These are phyloP conservation scores for Ctenosaura bakeri DNA, from an alignment of 2,797 vertebrate species.

Conservation along the genomic window DNA sequence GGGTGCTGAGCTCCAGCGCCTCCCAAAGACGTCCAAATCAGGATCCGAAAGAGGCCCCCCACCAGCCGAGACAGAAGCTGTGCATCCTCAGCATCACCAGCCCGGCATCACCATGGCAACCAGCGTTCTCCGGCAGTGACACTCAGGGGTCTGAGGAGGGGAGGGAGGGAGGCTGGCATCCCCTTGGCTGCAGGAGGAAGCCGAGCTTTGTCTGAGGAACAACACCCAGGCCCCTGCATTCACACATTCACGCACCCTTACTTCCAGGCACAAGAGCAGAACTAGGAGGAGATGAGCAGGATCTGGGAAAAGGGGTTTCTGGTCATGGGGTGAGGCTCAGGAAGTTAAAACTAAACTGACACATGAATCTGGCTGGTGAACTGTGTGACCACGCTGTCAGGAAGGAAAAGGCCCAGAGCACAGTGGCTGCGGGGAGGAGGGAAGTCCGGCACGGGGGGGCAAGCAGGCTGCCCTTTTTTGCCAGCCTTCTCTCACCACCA, in stretches of 20 bases:
- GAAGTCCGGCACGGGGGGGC: background rate
- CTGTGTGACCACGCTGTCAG: background rate
- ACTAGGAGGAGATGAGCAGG: background rate
- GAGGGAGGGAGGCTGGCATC: too few species aligned
- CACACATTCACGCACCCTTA: too few species aligned
- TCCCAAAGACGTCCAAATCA: background rate
- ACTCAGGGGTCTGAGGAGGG: background rate
- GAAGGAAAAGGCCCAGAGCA: background rate
- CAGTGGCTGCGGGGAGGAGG: background rate
- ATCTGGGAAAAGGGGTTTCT: too few species aligned
- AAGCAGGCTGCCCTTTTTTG: too few species aligned
- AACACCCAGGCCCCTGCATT: background rate
- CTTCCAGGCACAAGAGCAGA: background rate
- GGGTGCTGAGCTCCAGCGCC: background rate
- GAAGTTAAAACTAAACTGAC: background rate
- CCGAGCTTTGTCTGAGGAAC: background rate
- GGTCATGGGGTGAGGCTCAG: background rate
- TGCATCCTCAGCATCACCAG: background rate
- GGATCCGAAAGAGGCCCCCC: background rate
- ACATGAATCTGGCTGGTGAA: too few species aligned
- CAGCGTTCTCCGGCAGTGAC: background rate
- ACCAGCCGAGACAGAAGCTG: background rate
- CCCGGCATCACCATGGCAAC: constrained; percentile 2
- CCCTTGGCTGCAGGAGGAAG: background rate
- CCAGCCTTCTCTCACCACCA: too few species aligned